A percentile compares a stretch with the other conserved stretches of the same genome.
These are phyloP conservation scores for Gastrophryne carolinensis DNA, from an alignment of 2,797 vertebrate genomes.

Conservation along the genomic window DNA sequence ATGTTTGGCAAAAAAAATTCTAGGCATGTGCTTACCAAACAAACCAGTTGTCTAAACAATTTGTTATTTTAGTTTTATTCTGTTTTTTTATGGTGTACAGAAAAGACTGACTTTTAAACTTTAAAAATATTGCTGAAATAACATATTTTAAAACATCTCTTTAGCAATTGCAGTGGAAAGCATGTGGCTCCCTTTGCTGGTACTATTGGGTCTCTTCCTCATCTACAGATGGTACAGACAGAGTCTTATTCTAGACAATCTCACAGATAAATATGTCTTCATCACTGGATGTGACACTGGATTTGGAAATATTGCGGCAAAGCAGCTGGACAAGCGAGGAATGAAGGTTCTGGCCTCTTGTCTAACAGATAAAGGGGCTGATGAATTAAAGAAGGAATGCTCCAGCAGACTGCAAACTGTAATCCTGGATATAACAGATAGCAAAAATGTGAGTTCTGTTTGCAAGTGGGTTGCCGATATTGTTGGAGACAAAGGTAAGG, in stretches of 20 bases:
- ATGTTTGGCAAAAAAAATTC: too few species aligned
- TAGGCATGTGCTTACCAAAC: too few species aligned
- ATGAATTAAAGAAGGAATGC: constrained; percentile 49
- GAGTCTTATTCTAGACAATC: constrained; percentile 58
- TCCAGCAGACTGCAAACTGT: constrained; percentile 56
- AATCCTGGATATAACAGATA: constrained; percentile 59
- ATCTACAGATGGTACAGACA: constrained; percentile 47
- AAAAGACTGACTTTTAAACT: too few species aligned
- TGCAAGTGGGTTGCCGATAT: constrained; percentile 58
- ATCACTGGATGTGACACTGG: constrained; percentile 55
- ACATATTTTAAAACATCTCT: neutral
- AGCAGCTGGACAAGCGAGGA: constrained; percentile 74
- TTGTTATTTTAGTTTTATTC: too few species aligned
- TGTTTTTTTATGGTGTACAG: too few species aligned
- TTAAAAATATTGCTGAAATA: too few species aligned
- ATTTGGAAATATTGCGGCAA: constrained; percentile 78
- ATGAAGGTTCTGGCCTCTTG: constrained; percentile 83
- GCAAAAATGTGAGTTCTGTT: constrained; percentile 55
- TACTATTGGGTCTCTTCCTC: constrained; percentile 4
- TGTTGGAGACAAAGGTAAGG: constrained; percentile 61
- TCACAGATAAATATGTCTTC: constrained; percentile 62
- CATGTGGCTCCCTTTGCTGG: constrained; percentile 32
- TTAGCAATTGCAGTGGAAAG: neutral
- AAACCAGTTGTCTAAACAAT: too few species aligned
- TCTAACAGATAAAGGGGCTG: constrained; percentile 79